Conservation (phyloP, 35 echinoderm and acorn worm species). For the Ophiothrix spiculata region DNA sequence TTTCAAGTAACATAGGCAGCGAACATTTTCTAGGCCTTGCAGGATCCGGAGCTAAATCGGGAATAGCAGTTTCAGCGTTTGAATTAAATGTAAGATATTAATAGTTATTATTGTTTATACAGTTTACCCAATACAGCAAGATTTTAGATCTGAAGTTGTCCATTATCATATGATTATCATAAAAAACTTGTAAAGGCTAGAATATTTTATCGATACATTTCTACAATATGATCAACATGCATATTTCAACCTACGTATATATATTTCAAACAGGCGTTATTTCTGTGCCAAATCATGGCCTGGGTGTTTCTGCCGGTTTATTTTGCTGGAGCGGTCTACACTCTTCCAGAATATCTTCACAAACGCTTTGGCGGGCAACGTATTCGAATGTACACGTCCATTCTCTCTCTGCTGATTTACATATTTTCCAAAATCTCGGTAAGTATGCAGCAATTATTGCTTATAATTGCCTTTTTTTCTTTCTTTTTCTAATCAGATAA, state of each 20-base stretch:
- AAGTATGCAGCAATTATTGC: too few species aligned
- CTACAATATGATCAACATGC: neutral
- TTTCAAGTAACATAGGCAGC: slow-evolving; percentile 91
- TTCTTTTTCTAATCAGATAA: too few species aligned
- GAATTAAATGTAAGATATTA: slow-evolving; percentile 96
- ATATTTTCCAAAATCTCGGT: slow-evolving; percentile 97
- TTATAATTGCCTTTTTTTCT: too few species aligned
- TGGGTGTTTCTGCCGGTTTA: slow-evolving; percentile 97
- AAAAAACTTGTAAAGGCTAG: too few species aligned
- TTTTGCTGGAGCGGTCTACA: slow-evolving; percentile 80
- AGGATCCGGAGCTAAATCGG: slow-evolving; percentile 74
- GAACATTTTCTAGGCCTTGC: slow-evolving; percentile 90
- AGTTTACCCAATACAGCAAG: too few species aligned
- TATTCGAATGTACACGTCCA: slow-evolving; percentile 80
- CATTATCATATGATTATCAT: too few species aligned
- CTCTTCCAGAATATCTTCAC: slow-evolving; percentile 92
- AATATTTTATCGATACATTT: neutral
- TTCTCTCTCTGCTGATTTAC: slow-evolving; percentile 73
- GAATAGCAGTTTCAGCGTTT: slow-evolving; percentile 72
- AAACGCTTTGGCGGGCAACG: slow-evolving; percentile 79
- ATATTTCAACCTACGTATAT: slow-evolving; percentile 14
- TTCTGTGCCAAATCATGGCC: slow-evolving; percentile 76
- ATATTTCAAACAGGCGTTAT: slow-evolving; percentile 61
- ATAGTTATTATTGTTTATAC: too few species aligned
- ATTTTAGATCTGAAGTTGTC: too few species aligned